Conservation (phyloP, 2,113 vertebrate genomes). For the Microtus montanus region DNA sequence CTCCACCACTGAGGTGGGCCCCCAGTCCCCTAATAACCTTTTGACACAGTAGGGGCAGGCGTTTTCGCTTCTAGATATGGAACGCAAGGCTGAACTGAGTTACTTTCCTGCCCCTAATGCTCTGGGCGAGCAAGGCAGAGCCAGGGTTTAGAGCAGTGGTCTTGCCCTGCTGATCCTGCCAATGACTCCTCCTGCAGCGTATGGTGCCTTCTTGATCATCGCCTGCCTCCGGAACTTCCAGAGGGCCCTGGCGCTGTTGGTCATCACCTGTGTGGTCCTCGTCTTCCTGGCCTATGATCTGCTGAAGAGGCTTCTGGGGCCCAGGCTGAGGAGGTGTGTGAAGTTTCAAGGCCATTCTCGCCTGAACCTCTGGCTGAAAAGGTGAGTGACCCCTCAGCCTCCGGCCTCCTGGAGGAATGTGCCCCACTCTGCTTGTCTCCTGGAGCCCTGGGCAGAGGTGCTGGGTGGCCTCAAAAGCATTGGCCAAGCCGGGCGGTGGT, state of each 20-base stretch:
- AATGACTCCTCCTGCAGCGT: slow-evolving; percentile 83
- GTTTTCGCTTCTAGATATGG: background rate
- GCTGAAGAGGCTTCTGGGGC: slow-evolving; percentile 85
- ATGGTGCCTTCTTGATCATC: slow-evolving; percentile 89
- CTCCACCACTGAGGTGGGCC: background rate
- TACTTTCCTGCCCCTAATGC: no score
- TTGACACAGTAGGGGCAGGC: background rate
- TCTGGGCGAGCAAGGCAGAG: background rate
- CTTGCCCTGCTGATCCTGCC: rapidly evolving
- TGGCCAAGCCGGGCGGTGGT: no score
- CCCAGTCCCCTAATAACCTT: background rate
- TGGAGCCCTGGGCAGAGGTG: background rate
- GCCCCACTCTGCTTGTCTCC: background rate
- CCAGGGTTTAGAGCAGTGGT: background rate
- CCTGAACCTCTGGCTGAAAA: slow-evolving; percentile 88
- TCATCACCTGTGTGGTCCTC: slow-evolving; percentile 88
- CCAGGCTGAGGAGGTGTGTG: slow-evolving; percentile 82
- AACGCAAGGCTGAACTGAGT: background rate
- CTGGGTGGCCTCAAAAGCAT: background rate
- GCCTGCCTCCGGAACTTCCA: slow-evolving; percentile 93
- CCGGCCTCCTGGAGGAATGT: background rate
- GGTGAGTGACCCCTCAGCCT: slow-evolving; percentile 85
- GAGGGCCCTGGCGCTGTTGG: slow-evolving; percentile 89
- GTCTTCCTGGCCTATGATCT: slow-evolving; percentile 81
- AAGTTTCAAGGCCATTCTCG: slow-evolving; percentile 78